Percentiles rank a stretch among this genome's conserved stretches.
These are phyloP conservation scores for Acheta domesticus DNA, from an alignment of 2,888 invertebrate species.

Conservation along the genomic window DNA sequence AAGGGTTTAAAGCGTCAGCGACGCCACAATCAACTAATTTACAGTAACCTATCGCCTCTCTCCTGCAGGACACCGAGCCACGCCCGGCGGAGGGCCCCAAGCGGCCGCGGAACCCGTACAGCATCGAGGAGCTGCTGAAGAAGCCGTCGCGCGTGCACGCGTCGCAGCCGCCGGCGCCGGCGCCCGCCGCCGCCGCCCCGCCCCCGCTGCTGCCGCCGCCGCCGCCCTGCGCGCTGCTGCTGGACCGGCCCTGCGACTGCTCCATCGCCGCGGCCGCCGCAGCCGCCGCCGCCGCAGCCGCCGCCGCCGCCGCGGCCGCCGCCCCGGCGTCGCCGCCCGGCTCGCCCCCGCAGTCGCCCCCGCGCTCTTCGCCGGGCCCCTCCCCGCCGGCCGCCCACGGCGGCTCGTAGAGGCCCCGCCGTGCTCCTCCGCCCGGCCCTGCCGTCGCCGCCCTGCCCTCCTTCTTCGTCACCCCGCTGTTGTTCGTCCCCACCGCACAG, in stretches of 20 bases:
- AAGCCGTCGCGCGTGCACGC: constrained; percentile 57
- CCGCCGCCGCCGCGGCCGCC: not conserved
- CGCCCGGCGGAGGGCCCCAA: constrained; percentile 33
- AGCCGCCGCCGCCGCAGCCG: not conserved
- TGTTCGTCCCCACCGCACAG: no score
- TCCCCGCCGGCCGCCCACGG: no score
- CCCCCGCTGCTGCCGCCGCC: constrained; percentile 42
- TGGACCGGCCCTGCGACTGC: not conserved
- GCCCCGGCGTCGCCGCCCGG: not conserved
- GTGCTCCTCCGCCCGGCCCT: no score
- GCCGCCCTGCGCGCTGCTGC: constrained; percentile 42
- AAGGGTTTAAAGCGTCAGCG: no score
- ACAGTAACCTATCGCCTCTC: no score
- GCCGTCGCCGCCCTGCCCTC: no score
- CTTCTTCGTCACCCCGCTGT: no score
- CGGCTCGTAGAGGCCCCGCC: no score
- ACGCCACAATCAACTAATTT: no score
- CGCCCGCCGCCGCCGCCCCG: constrained; percentile 39
- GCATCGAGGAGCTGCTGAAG: constrained; percentile 80
- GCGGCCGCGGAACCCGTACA: constrained; percentile 75
- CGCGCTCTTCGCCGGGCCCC: no score
- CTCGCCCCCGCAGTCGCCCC: not conserved
- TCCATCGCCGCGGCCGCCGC: not conserved
- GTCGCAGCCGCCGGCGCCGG: constrained; percentile 48
- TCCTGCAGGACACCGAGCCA: constrained; percentile 12